Evolutionary conservation across 2,797 vertebrate genomes (phyloP), one percentile per base, ranked within the genome.

Genomic region (Malurus splendens): DNA sequence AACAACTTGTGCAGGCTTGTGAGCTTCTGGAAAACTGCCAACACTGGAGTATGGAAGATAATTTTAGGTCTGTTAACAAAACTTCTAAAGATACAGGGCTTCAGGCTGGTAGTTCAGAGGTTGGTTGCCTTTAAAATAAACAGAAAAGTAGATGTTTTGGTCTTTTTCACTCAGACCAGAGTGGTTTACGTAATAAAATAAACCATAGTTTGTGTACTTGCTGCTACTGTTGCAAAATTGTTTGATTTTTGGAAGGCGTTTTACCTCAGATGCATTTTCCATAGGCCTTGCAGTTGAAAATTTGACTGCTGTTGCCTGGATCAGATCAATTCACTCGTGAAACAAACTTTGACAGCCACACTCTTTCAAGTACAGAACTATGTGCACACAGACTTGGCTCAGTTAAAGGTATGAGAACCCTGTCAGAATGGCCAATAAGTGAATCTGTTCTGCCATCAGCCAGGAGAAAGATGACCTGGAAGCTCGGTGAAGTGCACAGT

Each of bases 1-100:
- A 87, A 92, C 93, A 94, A 87, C 79, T 90, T 74, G 28, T 41
- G 41, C 38, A 83, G 66, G 73, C 84, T 87, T 93, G 82, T 24
- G 25, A 89, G 82, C 66, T 87, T 87, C 89, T 0, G 0, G 59
- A 68, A 84, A 85, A 32, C 47, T 87, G 76, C 55, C 52, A 66
- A 0, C 17, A 2, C 12, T 82, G 33, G 62, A 82, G 71, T 24
- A n/a, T 27, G 32, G 55, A 48, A 59, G 57, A 59, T 91, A 80
- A 89, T 90, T 95, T 93, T 92, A 75, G 45, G 32, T 51, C 38
- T 1, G 0, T 70, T 87, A 86, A 74, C 45, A 71, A 52, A 94
- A 48, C 55, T 67, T 82, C 10, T 30, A 25, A 54, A 74, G 73
- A 83, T 65, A n/a, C 3, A 7, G 51, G 33, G 36, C 62, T 89